These are phyloP conservation scores for Andrena bicolor DNA, from an alignment of 2,888 invertebrate species.

Conservation along the genomic window DNA sequence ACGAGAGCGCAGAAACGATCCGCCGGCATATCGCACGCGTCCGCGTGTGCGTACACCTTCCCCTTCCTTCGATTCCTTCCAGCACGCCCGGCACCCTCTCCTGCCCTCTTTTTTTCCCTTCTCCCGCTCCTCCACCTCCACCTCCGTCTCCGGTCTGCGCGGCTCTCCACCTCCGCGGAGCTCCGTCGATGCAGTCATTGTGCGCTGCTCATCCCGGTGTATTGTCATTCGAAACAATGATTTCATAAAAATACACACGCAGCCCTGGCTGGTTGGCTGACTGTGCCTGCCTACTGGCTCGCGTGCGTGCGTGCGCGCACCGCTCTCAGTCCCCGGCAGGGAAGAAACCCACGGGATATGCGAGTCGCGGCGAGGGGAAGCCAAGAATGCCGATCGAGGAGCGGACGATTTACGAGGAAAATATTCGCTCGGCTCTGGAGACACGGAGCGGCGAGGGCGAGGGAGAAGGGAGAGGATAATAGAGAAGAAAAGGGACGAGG, in stretches of 20 bases:
- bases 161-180: constrained; percentile 59
- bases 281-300: constrained; percentile 37
- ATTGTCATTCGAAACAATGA: constrained; percentile 85
- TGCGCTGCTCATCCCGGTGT: constrained; percentile 83
- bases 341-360: constrained; percentile 32
- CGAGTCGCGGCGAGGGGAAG: constrained; percentile 39
- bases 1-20: constrained; percentile 40
- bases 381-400: constrained; percentile 66
- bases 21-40: constrained; percentile 53
- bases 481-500: background rate
- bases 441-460: background rate
- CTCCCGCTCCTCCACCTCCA: constrained; percentile 59
- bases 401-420: constrained; percentile 63
- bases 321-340: constrained; percentile 28
- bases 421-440: constrained; percentile 34
- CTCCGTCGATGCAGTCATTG: constrained; percentile 81
- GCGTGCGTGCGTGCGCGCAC: constrained; percentile 48
- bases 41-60: constrained; percentile 57
- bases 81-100: constrained; percentile 52
- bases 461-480: constrained; percentile 2
- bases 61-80: constrained; percentile 63
- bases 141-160: constrained; percentile 57
- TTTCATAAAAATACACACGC: constrained; percentile 83
- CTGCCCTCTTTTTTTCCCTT: constrained; percentile 62
- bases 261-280: constrained; percentile 41